Evolutionary conservation across 2,797 vertebrate species (phyloP), one percentile per base, ranked within the genome.

Genomic region (Poecilia picta): DNA sequence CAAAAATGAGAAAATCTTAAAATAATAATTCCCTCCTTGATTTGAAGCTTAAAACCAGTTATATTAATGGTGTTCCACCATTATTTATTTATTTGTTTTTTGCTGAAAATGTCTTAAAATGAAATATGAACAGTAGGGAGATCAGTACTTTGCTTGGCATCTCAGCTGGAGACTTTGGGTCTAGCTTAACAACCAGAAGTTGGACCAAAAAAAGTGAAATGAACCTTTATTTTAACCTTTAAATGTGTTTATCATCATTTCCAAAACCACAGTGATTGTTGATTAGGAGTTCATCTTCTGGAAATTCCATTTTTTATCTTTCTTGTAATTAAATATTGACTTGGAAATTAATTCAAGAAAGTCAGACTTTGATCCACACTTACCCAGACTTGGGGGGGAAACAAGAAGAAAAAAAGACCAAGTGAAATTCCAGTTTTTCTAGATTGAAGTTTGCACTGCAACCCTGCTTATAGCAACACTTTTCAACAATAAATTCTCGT

Each of bases 1-100:
- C 59, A 53, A 62, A 62, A 62, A 62, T 33, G 28, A 62, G 59
- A 33, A 62, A 31, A 62, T 62, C 15, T 62, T 62, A 62, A 62
- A 62, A 6, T 18, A 33, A 12, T 16, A 64, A 13, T 18, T 33
- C 31, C 31, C 59, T 64, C 31, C 16, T 64, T 20, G 31, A 64
- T 64, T 16, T 36, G 59, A 36, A 36, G 59, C 59, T 33, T 33
- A 15, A 59, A 31, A 39, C 31, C 2, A 43, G 23, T 43, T 68
- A 12, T 68, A n/a, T 45, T 4, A 16, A 66, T 10, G 45, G 25
- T 16, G 25, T n/a, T 45, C 25, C 25, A 71, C 28, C 12, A 25
- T 2, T 12, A 11, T 2, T 49, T 51, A 7, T 18, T 51, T 8
- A 12, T 31, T 33, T 41, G 0, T 39, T 68, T 12, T 68, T 43